Evolutionary conservation across 1,140 invertebrate species (phyloP).

Genomic region (Tetramorium alpestre): DNA sequence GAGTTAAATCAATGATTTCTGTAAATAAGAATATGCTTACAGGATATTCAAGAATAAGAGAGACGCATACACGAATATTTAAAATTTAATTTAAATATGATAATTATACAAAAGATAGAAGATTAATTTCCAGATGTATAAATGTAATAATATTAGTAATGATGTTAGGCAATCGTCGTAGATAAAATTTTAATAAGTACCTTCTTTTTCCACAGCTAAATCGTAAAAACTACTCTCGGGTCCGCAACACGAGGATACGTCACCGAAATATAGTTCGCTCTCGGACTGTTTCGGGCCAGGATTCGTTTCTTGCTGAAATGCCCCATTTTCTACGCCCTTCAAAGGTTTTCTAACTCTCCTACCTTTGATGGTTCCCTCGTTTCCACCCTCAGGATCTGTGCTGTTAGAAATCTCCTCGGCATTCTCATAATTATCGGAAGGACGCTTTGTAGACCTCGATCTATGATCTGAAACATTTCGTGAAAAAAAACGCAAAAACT

Average conservation of each 20-base stretch:
- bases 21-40: background rate
- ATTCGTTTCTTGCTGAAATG: slow-evolving; percentile 85
- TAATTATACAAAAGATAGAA: background rate
- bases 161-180: background rate
- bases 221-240: slow-evolving; percentile 84
- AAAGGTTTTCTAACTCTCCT: slow-evolving; percentile 79
- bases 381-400: slow-evolving; percentile 79
- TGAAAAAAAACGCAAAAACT: background rate
- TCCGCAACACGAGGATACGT: slow-evolving; percentile 93
- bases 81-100: background rate
- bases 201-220: slow-evolving; percentile 83
- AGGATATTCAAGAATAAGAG: background rate
- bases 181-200: slow-evolving; percentile 59
- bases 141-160: background rate
- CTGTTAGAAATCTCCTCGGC: slow-evolving; percentile 82
- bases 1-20: background rate
- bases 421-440: slow-evolving; percentile 84
- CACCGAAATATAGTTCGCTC: slow-evolving; percentile 94
- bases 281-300: slow-evolving; percentile 84
- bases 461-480: slow-evolving; percentile 74
- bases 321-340: slow-evolving; percentile 88
- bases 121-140: background rate
- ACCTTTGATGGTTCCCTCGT: slow-evolving; percentile 79
- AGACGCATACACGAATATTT: background rate
- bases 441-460: slow-evolving; percentile 77